Conservation (phyloP, 1,140 invertebrate species). For the Zaprionus ghesquierei region DNA sequence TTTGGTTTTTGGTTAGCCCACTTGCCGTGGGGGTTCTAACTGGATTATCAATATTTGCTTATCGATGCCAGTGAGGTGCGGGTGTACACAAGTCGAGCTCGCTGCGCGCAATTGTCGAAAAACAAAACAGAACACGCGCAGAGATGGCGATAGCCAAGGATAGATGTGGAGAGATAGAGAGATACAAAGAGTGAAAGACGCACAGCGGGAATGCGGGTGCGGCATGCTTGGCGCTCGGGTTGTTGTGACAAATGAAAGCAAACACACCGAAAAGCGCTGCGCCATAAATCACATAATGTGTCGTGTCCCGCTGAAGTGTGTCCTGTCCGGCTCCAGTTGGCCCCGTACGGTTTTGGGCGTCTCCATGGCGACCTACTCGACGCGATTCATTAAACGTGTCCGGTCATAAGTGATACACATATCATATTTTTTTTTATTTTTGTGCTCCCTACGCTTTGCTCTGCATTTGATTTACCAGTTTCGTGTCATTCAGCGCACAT, state of each 20-base stretch:
- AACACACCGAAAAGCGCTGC: background rate
- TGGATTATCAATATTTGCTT: slow-evolving; percentile 20
- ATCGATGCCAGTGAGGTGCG: background rate
- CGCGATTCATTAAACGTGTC: slow-evolving; percentile 34
- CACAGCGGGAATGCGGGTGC: background rate
- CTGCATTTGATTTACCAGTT: slow-evolving; percentile 5
- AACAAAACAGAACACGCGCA: background rate
- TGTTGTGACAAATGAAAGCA: slow-evolving; percentile 25
- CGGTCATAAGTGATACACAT: slow-evolving; percentile 15
- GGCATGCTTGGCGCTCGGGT: background rate
- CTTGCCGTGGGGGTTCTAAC: background rate
- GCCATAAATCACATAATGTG: background rate
- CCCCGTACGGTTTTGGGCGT: background rate
- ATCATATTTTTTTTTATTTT: slow-evolving; percentile 8
- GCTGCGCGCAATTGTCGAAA: background rate
- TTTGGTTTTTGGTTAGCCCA: background rate
- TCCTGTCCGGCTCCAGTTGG: background rate
- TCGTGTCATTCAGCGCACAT: slow-evolving; percentile 8
- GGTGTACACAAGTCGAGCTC: background rate
- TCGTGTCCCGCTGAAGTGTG: background rate
- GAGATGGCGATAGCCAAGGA: background rate
- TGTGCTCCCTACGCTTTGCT: background rate
- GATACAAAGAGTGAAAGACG: background rate
- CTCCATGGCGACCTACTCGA: slow-evolving; percentile 11
- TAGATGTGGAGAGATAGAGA: background rate